phyloP scores from a whole-genome alignment of 2,888 invertebrate species.

The Microctonus hyperodae region DNA sequence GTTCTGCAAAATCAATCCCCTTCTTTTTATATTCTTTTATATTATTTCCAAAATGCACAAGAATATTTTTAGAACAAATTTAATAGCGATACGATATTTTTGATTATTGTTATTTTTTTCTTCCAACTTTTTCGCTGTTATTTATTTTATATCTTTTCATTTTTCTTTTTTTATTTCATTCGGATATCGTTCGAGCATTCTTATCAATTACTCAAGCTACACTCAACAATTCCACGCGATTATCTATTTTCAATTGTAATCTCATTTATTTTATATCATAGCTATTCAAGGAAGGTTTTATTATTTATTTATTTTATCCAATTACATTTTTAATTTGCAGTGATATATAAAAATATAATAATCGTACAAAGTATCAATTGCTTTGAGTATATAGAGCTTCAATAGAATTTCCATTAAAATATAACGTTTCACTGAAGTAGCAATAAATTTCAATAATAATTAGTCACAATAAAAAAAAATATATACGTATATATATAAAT shows the following conservation, averaged over 20 bases:
- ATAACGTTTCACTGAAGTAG: background rate
- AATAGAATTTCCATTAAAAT: background rate
- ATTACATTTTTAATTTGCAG: background rate
- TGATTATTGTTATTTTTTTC: background rate
- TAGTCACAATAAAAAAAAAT: background rate
- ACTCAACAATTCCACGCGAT: background rate
- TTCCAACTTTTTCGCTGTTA: background rate
- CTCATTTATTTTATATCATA: background rate
- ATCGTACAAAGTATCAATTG: background rate
- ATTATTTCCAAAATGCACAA: slow-evolving; percentile 1
- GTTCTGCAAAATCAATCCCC: slow-evolving; percentile 14
- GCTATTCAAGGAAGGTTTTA: background rate
- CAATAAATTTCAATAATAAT: slow-evolving; percentile 13
- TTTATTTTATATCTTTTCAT: background rate
- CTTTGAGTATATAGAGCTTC: background rate
- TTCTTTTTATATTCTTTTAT: slow-evolving; percentile 6
- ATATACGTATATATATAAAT: background rate
- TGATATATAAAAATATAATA: too few relatives aligned
- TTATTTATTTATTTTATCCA: background rate
- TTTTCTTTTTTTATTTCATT: background rate
- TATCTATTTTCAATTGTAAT: slow-evolving; percentile 11
- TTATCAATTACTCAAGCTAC: slow-evolving; percentile 15
- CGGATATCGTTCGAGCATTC: slow-evolving; percentile 4
- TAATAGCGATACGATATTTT: background rate
- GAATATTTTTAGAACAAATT: background rate